A percentile compares a stretch with the other conserved stretches of the same genome.
These are phyloP conservation scores for Xestia xanthographa DNA, from an alignment of 2,888 invertebrate species.

Conservation along the genomic window DNA sequence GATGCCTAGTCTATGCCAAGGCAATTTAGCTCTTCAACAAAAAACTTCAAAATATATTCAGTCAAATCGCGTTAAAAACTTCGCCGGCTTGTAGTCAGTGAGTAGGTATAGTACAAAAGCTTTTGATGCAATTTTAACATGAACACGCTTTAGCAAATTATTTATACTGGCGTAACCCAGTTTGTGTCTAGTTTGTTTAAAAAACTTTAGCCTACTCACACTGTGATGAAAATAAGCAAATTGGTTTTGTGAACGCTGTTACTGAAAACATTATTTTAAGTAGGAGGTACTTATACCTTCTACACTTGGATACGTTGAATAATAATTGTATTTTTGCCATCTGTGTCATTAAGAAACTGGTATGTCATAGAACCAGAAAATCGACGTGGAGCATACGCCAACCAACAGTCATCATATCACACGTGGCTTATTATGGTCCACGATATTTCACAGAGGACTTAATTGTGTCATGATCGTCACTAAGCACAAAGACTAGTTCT, in stretches of 20 bases:
- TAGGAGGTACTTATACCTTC: not conserved
- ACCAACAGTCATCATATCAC: not conserved
- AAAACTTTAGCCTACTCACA: constrained; percentile 44
- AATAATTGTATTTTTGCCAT: not conserved
- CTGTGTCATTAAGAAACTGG: not conserved
- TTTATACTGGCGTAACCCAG: constrained; percentile 67
- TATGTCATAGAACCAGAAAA: not conserved
- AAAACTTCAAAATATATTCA: constrained; percentile 65
- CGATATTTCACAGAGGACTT: not conserved
- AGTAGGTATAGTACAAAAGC: constrained; percentile 70
- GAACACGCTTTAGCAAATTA: constrained; percentile 67
- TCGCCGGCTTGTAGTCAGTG: constrained; percentile 58
- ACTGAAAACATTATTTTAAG: not conserved
- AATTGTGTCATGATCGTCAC: not conserved
- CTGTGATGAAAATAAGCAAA: constrained; percentile 37
- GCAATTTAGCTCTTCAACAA: constrained; percentile 48
- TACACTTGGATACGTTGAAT: not conserved
- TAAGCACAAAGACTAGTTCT: too few species aligned
- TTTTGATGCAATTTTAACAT: constrained; percentile 72
- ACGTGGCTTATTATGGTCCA: not conserved
- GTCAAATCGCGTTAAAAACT: constrained; percentile 69
- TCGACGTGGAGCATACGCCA: not conserved
- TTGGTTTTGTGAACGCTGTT: constrained; percentile 22
- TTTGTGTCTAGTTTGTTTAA: constrained; percentile 66
- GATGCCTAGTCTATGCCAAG: constrained; percentile 34